Evolutionary conservation across 2,888 invertebrate genomes (phyloP).

Genomic region (Callyntrura guangdongensis): DNA sequence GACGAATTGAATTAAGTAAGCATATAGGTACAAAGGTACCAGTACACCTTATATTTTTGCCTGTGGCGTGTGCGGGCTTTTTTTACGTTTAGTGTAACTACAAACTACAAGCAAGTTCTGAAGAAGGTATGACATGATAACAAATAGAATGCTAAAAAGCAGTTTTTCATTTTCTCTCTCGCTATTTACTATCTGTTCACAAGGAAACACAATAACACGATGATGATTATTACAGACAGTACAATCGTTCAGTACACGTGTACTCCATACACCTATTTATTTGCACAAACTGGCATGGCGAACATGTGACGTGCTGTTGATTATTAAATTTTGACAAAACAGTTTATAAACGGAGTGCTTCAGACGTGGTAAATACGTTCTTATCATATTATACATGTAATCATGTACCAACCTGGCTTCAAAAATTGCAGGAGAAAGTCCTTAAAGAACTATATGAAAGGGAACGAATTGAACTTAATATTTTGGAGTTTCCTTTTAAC

Average conservation of each 20-base stretch:
- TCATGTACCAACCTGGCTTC: no score
- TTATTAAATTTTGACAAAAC: neutral
- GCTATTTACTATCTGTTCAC: neutral
- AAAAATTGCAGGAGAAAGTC: neutral
- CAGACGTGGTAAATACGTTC: no score
- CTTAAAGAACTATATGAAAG: neutral
- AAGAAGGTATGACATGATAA: neutral
- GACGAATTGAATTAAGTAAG: slow-evolving; percentile 41
- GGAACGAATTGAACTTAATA: neutral
- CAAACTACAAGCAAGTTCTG: neutral
- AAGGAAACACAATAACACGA: neutral
- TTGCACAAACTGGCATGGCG: neutral
- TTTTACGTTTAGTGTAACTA: neutral
- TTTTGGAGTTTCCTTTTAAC: neutral
- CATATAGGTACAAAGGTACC: neutral
- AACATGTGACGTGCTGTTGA: neutral
- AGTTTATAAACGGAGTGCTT: no score
- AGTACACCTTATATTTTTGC: neutral
- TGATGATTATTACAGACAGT: neutral
- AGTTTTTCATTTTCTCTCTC: slow-evolving; percentile 27
- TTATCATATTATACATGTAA: no score
- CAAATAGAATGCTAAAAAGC: neutral
- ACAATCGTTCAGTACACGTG: neutral
- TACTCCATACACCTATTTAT: neutral
- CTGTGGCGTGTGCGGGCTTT: no score